A percentile compares a stretch with the other conserved stretches of the same genome.
phyloP scores from a whole-genome alignment of 1,140 invertebrate genomes.

The Bicyclus anynana region DNA sequence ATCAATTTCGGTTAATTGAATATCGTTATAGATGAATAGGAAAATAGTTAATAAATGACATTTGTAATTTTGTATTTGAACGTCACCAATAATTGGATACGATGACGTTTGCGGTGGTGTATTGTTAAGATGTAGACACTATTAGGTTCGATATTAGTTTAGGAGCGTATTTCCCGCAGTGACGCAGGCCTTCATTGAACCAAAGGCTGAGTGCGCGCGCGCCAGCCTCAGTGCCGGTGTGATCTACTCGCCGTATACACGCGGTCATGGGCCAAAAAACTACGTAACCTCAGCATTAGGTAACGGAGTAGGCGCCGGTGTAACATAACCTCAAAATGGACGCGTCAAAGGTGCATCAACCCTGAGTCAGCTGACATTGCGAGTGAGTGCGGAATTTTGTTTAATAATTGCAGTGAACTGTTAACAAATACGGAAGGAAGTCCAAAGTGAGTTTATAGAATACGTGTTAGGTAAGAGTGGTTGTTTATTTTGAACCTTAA shows the following conservation, averaged over 20 bases:
- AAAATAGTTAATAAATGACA: conserved; percentile 11
- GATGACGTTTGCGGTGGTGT: conserved; percentile 36
- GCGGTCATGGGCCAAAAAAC: conserved; percentile 57
- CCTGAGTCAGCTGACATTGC: conserved; percentile 46
- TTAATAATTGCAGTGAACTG: conserved; percentile 48
- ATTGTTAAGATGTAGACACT: conserved; percentile 49
- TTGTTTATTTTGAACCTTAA: not conserved
- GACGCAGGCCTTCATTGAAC: conserved; percentile 64
- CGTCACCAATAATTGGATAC: conserved; percentile 51
- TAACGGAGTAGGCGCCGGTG: conserved; percentile 32
- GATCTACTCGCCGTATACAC: conserved; percentile 69
- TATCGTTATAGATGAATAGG: not conserved
- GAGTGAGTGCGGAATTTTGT: conserved; percentile 65
- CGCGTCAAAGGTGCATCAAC: conserved; percentile 48
- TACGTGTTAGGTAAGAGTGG: conserved; percentile 2
- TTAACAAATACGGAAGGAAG: conserved; percentile 4
- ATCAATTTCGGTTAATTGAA: not conserved
- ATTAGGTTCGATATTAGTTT: conserved; percentile 54
- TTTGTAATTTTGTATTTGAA: conserved; percentile 32
- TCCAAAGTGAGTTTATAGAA: conserved; percentile 16
- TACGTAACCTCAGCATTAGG: conserved; percentile 26
- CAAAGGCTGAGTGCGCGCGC: conserved; percentile 51
- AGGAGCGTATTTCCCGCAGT: conserved; percentile 68
- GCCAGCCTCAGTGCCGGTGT: conserved; percentile 63
- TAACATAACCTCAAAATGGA: conserved; percentile 58